These are phyloP conservation scores for Mercenaria mercenaria DNA, from an alignment of 1,140 invertebrate species.

Conservation along the genomic window DNA sequence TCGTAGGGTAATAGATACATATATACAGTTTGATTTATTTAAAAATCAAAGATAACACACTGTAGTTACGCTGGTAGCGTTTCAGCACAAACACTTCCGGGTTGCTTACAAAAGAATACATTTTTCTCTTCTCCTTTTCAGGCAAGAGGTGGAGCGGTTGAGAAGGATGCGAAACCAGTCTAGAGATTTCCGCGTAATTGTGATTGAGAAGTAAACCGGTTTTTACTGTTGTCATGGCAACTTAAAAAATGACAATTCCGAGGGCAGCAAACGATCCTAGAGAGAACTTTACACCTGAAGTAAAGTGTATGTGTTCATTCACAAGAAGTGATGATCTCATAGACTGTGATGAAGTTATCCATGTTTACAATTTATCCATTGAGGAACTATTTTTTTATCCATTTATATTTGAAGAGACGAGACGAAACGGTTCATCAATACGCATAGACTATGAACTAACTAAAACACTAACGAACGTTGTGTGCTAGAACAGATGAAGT, in stretches of 20 bases:
- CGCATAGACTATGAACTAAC: too few species aligned
- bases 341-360: background rate
- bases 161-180: background rate
- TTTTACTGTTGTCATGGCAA: background rate
- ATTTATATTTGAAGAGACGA: too few species aligned
- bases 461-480: too few species aligned
- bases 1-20: too few species aligned
- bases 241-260: background rate
- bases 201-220: conserved; percentile 3
- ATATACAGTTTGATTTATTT: too few species aligned
- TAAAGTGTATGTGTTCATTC: background rate
- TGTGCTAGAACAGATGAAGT: too few species aligned
- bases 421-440: too few species aligned
- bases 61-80: too few species aligned
- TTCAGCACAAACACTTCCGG: too few species aligned
- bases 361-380: background rate
- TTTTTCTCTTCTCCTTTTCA: too few species aligned
- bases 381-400: background rate
- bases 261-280: background rate
- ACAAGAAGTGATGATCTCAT: background rate
- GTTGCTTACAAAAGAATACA: too few species aligned
- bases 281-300: background rate
- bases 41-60: too few species aligned
- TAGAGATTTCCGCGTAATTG: background rate
- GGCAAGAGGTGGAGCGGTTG: background rate